These are phyloP conservation scores for Polietes domitor DNA, from an alignment of 2,888 invertebrate genomes.

Conservation along the genomic window DNA sequence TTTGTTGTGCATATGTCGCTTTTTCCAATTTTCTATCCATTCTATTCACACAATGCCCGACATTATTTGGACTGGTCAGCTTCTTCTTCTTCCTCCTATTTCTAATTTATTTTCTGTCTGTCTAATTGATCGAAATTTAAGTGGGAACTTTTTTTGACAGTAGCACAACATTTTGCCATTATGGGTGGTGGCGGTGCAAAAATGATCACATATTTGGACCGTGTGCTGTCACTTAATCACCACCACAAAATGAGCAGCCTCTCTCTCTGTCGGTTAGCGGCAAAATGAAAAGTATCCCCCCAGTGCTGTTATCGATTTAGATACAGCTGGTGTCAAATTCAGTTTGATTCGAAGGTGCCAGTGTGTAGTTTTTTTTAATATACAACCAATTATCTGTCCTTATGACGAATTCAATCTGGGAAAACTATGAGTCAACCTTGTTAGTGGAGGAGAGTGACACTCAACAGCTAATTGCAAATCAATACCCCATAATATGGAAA, in stretches of 20 bases:
- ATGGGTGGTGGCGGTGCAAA: not conserved
- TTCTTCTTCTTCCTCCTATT: not conserved
- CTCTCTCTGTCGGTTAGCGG: not conserved
- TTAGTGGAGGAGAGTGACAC: too few species aligned
- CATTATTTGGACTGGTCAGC: not conserved
- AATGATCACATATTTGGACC: constrained; percentile 11
- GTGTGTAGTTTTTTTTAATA: too few species aligned
- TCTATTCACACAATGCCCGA: not conserved
- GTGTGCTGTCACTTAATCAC: not conserved
- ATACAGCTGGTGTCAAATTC: not conserved
- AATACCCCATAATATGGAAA: too few species aligned
- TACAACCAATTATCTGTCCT: too few species aligned
- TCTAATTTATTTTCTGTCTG: not conserved
- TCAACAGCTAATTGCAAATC: too few species aligned
- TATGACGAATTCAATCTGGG: too few species aligned
- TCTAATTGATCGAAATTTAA: constrained; percentile 37
- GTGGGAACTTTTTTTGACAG: constrained; percentile 26
- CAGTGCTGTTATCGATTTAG: not conserved
- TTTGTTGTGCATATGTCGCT: not conserved
- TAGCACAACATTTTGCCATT: not conserved
- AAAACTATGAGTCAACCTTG: not conserved
- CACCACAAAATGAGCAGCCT: not conserved
- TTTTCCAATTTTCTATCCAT: not conserved
- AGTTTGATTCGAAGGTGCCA: not conserved
- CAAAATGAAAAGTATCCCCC: not conserved